These are phyloP conservation scores for Pseudonaja textilis DNA, from an alignment of 2,113 vertebrate genomes.

Conservation along the genomic window DNA sequence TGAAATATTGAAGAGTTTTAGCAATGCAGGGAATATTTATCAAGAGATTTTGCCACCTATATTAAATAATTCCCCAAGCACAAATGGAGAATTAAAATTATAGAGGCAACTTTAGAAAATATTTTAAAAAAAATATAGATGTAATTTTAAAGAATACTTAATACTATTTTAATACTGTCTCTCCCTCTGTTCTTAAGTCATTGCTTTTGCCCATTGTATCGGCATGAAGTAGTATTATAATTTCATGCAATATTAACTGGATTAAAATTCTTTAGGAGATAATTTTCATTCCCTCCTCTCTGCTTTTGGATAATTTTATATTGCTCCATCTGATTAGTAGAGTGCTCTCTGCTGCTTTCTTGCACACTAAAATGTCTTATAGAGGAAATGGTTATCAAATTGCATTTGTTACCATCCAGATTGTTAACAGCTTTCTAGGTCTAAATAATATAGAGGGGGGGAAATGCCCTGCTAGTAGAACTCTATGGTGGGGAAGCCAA, in stretches of 20 bases:
- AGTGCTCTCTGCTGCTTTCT: background rate
- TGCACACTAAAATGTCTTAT: background rate
- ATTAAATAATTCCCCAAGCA: background rate
- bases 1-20: background rate
- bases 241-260: background rate
- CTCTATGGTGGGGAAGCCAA: background rate
- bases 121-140: background rate
- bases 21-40: background rate
- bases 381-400: background rate
- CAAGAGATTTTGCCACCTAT: background rate
- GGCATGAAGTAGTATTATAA: background rate
- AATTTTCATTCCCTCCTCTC: background rate
- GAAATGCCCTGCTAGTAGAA: background rate
- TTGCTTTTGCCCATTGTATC: background rate
- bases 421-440: background rate
- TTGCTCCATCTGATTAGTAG: background rate
- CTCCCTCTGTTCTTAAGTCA: background rate
- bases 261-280: background rate
- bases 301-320: background rate
- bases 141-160: background rate
- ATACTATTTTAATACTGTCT: background rate
- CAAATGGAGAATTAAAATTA: background rate
- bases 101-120: background rate
- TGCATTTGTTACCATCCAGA: background rate
- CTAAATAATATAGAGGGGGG: background rate